Conservation (phyloP, 2,888 invertebrate genomes). For the Cephus runcator region DNA sequence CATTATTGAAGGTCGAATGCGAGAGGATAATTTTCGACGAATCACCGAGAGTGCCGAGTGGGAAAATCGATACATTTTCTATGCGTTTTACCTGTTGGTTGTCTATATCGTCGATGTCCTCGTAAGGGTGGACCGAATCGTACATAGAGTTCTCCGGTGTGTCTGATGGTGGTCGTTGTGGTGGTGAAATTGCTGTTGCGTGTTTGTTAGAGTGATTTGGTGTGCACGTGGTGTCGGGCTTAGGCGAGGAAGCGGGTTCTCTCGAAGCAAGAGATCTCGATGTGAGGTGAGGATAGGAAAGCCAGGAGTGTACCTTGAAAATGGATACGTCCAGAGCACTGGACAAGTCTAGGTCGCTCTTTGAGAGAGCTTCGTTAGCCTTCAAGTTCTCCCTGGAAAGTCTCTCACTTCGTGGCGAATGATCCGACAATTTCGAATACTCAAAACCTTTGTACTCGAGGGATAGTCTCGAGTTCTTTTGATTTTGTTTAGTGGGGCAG, state of each 20-base stretch:
- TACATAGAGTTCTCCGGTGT: conserved; percentile 20
- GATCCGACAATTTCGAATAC: conserved; percentile 7
- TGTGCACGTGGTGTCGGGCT: conserved; percentile 3
- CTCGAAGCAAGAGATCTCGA: conserved; percentile 7
- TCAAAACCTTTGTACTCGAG: conserved; percentile 36
- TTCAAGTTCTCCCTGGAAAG: conserved; percentile 8
- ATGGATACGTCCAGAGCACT: conserved; percentile 27
- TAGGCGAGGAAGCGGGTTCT: not conserved
- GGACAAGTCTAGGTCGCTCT: conserved; percentile 37
- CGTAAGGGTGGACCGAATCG: conserved; percentile 24
- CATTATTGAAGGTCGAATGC: not conserved
- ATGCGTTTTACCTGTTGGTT: conserved; percentile 32
- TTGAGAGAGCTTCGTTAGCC: conserved; percentile 25
- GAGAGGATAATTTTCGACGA: not conserved
- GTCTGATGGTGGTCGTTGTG: conserved; percentile 14
- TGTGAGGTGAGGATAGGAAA: conserved; percentile 33
- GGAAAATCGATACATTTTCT: not conserved
- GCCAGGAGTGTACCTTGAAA: conserved; percentile 32
- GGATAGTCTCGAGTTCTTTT: conserved; percentile 42
- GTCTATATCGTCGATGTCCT: conserved; percentile 28
- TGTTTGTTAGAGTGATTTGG: conserved; percentile 13
- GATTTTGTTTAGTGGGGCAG: conserved; percentile 46
- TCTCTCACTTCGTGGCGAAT: conserved; percentile 4
- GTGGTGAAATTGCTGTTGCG: conserved; percentile 3
- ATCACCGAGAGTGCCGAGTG: not conserved